Conservation (phyloP, 2,797 vertebrate species). For the Labroides dimidiatus region DNA sequence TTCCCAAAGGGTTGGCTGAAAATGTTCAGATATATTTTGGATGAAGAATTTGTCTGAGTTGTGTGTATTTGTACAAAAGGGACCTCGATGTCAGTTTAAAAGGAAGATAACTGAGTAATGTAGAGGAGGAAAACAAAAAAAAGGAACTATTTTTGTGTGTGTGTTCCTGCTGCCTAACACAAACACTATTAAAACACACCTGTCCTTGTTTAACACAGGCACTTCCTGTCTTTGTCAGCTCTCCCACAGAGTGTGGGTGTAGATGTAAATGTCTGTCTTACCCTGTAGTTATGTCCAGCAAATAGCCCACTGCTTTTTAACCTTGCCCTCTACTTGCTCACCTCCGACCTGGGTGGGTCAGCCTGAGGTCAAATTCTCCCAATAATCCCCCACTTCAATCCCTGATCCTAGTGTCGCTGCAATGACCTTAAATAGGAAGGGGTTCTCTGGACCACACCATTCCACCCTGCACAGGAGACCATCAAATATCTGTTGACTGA, state of each 20-base stretch:
- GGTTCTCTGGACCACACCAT: constrained; percentile 26
- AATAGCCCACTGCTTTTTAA: constrained; percentile 22
- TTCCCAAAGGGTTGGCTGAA: no score
- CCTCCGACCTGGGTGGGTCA: constrained; percentile 38
- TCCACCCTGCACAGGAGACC: constrained; percentile 2
- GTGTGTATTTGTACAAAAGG: no score
- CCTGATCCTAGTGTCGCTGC: constrained; percentile 34
- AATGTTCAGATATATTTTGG: no score
- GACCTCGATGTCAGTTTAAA: no score
- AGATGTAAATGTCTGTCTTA: constrained; percentile 5
- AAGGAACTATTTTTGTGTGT: background rate
- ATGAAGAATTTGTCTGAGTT: no score
- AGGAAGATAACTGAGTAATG: background rate
- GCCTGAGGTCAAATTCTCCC: constrained; percentile 57
- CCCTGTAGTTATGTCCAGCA: constrained; percentile 23
- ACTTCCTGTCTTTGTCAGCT: constrained; percentile 25
- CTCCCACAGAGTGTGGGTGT: background rate
- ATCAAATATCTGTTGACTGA: constrained; percentile 27
- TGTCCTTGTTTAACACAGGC: background rate
- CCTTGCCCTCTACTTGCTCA: constrained; percentile 23
- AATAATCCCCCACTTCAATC: constrained; percentile 10
- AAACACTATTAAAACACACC: constrained; percentile 1
- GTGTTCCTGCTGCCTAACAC: background rate
- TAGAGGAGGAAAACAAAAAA: background rate
- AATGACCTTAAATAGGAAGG: constrained; percentile 55